Evolutionary conservation across 2,797 vertebrate genomes (phyloP).

Genomic region (Notoglanidium macrostoma): DNA sequence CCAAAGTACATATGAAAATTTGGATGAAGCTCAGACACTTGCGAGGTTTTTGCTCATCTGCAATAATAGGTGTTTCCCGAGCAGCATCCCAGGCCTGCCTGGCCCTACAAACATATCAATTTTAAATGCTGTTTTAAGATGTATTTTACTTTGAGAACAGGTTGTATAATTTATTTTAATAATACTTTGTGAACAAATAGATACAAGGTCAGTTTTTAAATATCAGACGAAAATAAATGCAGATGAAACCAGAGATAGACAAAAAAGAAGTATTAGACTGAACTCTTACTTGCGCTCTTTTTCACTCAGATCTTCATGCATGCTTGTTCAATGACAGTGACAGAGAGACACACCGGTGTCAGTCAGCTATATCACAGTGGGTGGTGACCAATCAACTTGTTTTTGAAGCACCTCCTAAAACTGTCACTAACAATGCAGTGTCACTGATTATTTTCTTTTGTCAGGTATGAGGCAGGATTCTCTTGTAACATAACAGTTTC

Average conservation of each 20-base stretch:
- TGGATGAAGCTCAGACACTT: conserved; percentile 62
- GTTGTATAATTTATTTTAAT: no score
- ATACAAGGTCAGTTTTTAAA: not conserved
- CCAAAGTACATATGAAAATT: conserved; percentile 33
- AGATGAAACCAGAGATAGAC: no score
- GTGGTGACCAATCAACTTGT: not conserved
- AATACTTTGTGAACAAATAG: not conserved
- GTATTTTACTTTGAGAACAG: not conserved
- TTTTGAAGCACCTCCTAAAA: no score
- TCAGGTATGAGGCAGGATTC: no score
- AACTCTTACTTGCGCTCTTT: not conserved
- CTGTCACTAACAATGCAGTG: no score
- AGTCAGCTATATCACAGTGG: not conserved
- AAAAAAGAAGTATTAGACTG: not conserved
- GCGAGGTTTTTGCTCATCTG: conserved; percentile 66
- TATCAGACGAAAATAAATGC: not conserved
- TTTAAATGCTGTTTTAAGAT: not conserved
- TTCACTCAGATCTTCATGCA: not conserved
- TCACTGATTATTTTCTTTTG: no score
- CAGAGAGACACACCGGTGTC: not conserved
- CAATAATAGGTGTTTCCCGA: conserved; percentile 58
- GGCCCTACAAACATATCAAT: not conserved
- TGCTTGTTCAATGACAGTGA: not conserved
- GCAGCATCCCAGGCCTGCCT: conserved; percentile 66
- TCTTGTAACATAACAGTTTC: no score